Conservation (phyloP, 1,140 invertebrate species). For the Spodoptera litura region DNA sequence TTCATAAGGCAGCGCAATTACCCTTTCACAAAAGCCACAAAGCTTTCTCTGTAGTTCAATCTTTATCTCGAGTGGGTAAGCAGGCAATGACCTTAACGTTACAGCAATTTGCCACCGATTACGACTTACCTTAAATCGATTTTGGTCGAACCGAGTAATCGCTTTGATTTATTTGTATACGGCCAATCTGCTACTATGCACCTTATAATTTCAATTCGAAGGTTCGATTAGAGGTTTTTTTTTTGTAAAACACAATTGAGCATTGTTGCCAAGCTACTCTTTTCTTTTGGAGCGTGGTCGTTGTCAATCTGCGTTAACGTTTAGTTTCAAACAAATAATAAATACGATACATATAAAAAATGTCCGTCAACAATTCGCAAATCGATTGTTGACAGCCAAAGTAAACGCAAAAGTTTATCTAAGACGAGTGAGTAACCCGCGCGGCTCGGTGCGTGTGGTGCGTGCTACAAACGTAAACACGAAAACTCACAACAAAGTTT, state of each 20-base stretch:
- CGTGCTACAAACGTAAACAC: slow-evolving; percentile 71
- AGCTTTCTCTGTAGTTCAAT: slow-evolving; percentile 17
- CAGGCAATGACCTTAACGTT: slow-evolving; percentile 3
- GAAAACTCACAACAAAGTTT: slow-evolving; percentile 63
- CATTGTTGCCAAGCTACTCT: no score
- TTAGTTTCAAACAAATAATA: no score
- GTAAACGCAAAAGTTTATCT: slow-evolving; percentile 52
- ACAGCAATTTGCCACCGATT: slow-evolving; percentile 6
- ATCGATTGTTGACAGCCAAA: slow-evolving; percentile 31
- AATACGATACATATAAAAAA: no score
- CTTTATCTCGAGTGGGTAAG: neutral
- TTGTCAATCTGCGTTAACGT: no score
- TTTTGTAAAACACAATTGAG: no score
- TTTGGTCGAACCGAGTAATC: no score
- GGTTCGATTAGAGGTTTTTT: no score
- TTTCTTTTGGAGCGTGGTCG: no score
- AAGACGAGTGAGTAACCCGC: slow-evolving; percentile 37
- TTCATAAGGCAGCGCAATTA: slow-evolving; percentile 17
- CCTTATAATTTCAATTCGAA: no score
- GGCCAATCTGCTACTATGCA: no score
- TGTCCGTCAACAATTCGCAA: neutral
- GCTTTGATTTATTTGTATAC: no score
- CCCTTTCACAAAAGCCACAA: slow-evolving; percentile 31
- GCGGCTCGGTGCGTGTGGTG: slow-evolving; percentile 50
- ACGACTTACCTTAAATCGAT: neutral